A percentile compares a stretch with the other conserved stretches of the same genome.
Evolutionary conservation across 2,113 vertebrate genomes (phyloP).

Genomic region (Menidia beryllina): DNA sequence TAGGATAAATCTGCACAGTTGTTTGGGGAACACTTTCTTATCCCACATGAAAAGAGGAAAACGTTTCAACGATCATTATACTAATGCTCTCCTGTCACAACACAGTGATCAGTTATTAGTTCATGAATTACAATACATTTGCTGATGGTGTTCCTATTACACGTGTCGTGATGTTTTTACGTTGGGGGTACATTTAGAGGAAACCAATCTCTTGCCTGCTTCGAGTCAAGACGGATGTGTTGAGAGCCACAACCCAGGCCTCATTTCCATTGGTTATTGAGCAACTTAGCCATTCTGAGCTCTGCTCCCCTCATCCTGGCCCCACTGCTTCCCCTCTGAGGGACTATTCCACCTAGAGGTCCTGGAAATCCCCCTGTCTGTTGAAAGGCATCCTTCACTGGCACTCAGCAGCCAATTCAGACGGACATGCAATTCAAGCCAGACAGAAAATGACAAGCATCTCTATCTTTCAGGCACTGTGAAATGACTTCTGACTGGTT

Average conservation of each 20-base stretch:
- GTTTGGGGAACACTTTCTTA: constrained; percentile 59
- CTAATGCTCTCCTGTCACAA: constrained; percentile 49
- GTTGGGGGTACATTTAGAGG: constrained; percentile 50
- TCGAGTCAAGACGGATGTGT: constrained; percentile 69
- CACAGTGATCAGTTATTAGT: constrained; percentile 56
- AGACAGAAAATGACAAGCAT: constrained; percentile 60
- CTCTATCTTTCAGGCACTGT: constrained; percentile 64
- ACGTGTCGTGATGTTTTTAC: constrained; percentile 63
- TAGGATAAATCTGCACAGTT: constrained; percentile 45
- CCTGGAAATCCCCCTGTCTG: constrained; percentile 69
- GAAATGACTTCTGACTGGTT: constrained; percentile 60
- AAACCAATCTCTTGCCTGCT: constrained; percentile 62
- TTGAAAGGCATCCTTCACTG: constrained; percentile 72
- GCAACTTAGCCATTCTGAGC: constrained; percentile 46
- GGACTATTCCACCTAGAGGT: constrained; percentile 60
- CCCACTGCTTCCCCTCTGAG: constrained; percentile 51
- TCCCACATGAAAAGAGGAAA: constrained; percentile 63
- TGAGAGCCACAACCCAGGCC: constrained; percentile 60
- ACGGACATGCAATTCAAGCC: constrained; percentile 60
- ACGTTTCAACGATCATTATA: constrained; percentile 44
- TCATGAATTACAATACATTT: constrained; percentile 58
- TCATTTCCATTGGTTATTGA: constrained; percentile 61
- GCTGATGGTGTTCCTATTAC: constrained; percentile 52
- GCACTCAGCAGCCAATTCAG: constrained; percentile 71
- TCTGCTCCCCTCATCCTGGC: constrained; percentile 47